A percentile compares a stretch with the other conserved stretches of the same genome.
Conservation (phyloP, 2,113 vertebrate genomes). For the Ranitomeya variabilis region DNA sequence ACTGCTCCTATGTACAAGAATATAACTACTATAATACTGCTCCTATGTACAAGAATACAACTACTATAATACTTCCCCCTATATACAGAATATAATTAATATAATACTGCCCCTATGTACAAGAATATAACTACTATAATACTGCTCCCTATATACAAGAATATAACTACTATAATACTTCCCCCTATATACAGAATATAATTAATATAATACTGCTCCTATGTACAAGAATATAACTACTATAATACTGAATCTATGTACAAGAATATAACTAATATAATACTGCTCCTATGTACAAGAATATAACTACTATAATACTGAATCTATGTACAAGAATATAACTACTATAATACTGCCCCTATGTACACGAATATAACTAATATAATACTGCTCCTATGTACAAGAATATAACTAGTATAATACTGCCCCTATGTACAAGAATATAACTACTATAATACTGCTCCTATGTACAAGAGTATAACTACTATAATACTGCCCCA, state of each 20-base stretch:
- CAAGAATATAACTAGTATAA: too few relatives aligned
- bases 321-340: not conserved
- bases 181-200: not conserved
- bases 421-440: too few relatives aligned
- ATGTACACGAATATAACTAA: not conserved
- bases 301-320: constrained; percentile 13
- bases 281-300: not conserved
- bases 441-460: not conserved
- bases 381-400: too few relatives aligned
- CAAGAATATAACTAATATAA: constrained; percentile 6
- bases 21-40: constrained; percentile 2
- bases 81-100: constrained; percentile 3
- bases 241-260: not conserved
- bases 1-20: not conserved
- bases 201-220: not conserved
- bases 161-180: constrained; percentile 18
- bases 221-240: constrained; percentile 2
- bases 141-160: not conserved
- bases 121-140: constrained; percentile 22
- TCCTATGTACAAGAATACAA: not conserved
- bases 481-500: not conserved
- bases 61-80: constrained; percentile 4
- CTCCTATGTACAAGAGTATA: not conserved
- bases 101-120: not conserved
- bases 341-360: not conserved